Evolutionary conservation across 2,888 invertebrate species (phyloP), one percentile per base, ranked within the genome.

Genomic region (Aromia moschata): DNA sequence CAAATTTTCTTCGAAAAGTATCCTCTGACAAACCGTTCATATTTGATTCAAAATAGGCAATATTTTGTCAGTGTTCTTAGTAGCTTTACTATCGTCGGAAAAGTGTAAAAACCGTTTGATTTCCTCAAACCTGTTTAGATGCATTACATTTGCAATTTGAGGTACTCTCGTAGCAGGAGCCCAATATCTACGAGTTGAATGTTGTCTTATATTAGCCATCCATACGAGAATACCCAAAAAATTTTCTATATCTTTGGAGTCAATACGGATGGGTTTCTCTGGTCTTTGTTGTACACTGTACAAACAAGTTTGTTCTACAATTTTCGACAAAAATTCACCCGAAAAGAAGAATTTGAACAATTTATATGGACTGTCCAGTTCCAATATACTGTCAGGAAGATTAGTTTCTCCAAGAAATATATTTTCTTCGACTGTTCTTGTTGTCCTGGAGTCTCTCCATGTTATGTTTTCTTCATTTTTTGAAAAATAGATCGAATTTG

Each of bases 91-190:
- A 37, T 54, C 54, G 43, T 54, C 54, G n/a, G 43, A 41, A 25
- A 59, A 60, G 37, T 59, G 55, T 43, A 65, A 25, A 25, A 25
- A 25, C 25, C 25, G 25, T 25, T 25, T 25, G 25, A 25, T 25
- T 25, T 25, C 25, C 51, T 62, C 58, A 30, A 56, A 64, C 4
- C 61, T 30, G 37, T 56, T 64, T 18, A 62, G n/a, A 14, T 61
- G 31, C 61, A 64, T 61, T 9, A 61, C 38, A 31, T 59, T 49
- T 9, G 62, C 56, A 25, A 62, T 44, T 38, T 62, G 62, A 30
- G 56, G 12, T 36, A 51, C 55, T 58, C 59, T 62, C 2, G 59
- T 62, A 20, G 25, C 25, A 25, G 25, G 25, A 25, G 25, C 25
- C 25, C 25, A 25, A 25, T 25, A 25, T 25, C 25, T 25, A 25